Percentiles rank a stretch among this genome's conserved stretches.
Evolutionary conservation across 2,888 invertebrate species (phyloP).

Genomic region (Dusona sp.): DNA sequence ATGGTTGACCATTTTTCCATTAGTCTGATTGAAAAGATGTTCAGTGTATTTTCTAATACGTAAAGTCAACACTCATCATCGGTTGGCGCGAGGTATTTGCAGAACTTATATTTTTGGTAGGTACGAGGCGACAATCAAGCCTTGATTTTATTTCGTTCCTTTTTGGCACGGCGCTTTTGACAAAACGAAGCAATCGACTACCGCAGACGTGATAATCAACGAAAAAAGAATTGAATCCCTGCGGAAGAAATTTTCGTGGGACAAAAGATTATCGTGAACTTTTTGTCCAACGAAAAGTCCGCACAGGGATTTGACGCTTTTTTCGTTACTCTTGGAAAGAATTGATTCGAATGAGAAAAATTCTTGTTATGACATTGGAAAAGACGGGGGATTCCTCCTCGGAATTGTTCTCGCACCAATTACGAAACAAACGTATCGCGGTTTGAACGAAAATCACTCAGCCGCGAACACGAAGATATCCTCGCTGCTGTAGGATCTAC

Average conservation of each 20-base stretch:
- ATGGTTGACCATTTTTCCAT: background rate
- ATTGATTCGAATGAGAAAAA: background rate
- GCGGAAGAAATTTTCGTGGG: background rate
- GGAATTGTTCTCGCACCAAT: constrained; percentile 48
- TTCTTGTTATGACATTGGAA: constrained; percentile 7
- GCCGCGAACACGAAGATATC: constrained; percentile 65
- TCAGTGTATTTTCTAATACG: background rate
- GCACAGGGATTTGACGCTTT: background rate
- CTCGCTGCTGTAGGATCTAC: constrained; percentile 20
- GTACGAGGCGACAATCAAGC: background rate
- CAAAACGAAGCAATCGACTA: background rate
- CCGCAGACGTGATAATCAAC: background rate
- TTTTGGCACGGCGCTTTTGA: background rate
- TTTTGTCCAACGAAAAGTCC: background rate
- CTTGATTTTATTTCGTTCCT: background rate
- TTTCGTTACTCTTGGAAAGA: background rate
- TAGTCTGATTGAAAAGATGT: background rate
- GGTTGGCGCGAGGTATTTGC: background rate
- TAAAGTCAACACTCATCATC: background rate
- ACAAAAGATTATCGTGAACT: background rate
- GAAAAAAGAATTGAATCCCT: background rate
- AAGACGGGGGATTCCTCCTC: background rate
- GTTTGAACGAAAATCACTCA: constrained; percentile 55
- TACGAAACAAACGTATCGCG: constrained; percentile 63
- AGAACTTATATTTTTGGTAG: background rate